Percentiles rank a stretch among this genome's conserved stretches.
Conservation (phyloP, 2,888 invertebrate species). For the Sminthurides aquaticus region DNA sequence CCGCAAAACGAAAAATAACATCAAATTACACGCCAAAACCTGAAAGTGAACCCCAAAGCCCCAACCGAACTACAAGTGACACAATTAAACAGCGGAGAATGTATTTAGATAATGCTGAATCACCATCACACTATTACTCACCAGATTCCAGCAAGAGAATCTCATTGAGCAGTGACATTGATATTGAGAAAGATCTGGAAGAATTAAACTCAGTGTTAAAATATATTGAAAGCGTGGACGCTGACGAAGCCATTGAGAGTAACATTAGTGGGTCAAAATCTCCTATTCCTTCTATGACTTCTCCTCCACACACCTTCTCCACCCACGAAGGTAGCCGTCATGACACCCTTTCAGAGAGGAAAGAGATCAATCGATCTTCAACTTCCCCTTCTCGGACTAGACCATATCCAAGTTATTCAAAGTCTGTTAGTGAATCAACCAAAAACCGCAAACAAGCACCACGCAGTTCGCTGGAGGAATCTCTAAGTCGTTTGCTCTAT, state of each 20-base stretch:
- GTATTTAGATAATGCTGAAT: not conserved
- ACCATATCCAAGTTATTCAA: not conserved
- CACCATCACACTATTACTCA: too few relatives aligned
- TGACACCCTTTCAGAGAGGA: not conserved
- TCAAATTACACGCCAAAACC: not conserved
- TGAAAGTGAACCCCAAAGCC: not conserved
- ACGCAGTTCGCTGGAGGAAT: conserved; percentile 40
- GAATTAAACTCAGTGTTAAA: not conserved
- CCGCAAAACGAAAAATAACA: not conserved
- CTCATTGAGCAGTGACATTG: not conserved
- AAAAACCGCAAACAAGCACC: conserved; percentile 27
- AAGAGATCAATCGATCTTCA: not conserved
- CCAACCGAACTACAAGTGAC: not conserved
- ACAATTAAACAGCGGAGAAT: not conserved
- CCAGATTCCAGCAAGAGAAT: not conserved
- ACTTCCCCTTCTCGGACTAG: not conserved
- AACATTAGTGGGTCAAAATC: not conserved
- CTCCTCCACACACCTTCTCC: not conserved
- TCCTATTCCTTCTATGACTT: not conserved
- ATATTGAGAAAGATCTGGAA: conserved; percentile 4
- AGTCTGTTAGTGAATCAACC: conserved; percentile 18
- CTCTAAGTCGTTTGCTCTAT: conserved; percentile 37
- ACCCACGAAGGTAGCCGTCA: not conserved
- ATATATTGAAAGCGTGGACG: not conserved
- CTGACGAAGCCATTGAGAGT: not conserved